Base-by-base conservation (phyloP, 2,888 invertebrate genomes). In the Pachliopta kotzebuea region DNA sequence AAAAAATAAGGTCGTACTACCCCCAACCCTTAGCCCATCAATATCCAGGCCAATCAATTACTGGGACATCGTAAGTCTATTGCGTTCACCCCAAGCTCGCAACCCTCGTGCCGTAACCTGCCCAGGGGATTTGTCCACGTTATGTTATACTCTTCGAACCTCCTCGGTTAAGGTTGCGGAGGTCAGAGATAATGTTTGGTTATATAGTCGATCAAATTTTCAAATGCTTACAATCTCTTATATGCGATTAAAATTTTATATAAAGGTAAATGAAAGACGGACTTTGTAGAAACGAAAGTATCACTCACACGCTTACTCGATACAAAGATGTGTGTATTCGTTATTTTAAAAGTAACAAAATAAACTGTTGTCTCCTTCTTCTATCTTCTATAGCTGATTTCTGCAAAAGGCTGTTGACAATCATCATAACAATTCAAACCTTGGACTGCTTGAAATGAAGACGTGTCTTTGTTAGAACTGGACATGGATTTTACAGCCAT, bases 1-100 rank as follows among this genome's bases (percentile, higher is more conserved):
- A 62, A 62, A 56, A 62, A 65, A 62, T 58, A 59, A 65, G 60
- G 65, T 50, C 62, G 58, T 42, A 49, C 58, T 23, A 65, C 65
- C 65, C 65, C 59, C 58, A 56, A 61, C 37, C 65, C 37, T 56
- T 69, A 72, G 69, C 71, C 72, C 76, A 82, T 83, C 82, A 78
- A 81, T 81, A 81, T 80, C 73, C 66, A 58, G 67, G 74, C 74
- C 79, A 82, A 84, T 84, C 83, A 84, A 84, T 83, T 83, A 81
- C 70, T 62, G 61, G 54, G 62, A 62, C 65, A 56, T 56, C 63
- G 60, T 60, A 65, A 65, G 65, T 52, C 65, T 60, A 63, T 63
- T 63, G 65, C 65, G 53, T 49, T 61, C 57, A 63, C 61, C 65
- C 65, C 42, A n/a, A 53, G 56, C 45, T 31, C 24, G 23, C 65